phyloP scores from a whole-genome alignment of 2,888 invertebrate genomes.

The Spicauda simplicius region DNA sequence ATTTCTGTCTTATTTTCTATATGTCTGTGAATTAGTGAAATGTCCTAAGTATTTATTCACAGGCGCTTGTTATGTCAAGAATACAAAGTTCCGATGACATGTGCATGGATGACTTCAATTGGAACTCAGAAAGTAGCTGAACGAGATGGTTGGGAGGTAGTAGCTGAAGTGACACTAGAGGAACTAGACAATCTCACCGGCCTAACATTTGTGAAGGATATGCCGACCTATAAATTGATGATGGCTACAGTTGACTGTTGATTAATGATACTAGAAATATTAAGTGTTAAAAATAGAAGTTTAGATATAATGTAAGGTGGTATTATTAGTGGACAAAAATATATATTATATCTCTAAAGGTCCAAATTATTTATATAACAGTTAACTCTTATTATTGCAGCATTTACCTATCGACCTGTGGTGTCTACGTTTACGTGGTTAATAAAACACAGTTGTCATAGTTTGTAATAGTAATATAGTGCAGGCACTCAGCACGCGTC shows the following conservation, averaged over 20 bases:
- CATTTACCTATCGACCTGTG: no score
- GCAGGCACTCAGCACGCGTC: no score
- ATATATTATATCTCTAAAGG: no score
- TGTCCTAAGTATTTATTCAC: conserved; percentile 32
- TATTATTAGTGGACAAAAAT: no score
- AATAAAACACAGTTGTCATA: no score
- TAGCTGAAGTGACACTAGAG: conserved; percentile 43
- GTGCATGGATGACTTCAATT: conserved; percentile 50
- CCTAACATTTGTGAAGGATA: conserved; percentile 45
- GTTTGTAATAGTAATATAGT: no score
- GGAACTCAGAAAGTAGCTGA: conserved; percentile 51
- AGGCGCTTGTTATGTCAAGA: conserved; percentile 53
- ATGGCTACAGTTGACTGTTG: conserved; percentile 35
- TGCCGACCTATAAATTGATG: conserved; percentile 50
- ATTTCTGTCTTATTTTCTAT: no score
- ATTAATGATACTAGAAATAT: not conserved
- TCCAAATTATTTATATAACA: no score
- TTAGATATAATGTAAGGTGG: no score
- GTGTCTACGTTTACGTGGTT: no score
- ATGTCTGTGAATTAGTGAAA: not conserved
- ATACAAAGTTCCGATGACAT: conserved; percentile 48
- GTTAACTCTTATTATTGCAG: no score
- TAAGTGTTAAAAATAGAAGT: no score
- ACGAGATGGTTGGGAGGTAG: conserved; percentile 50
- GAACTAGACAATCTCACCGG: conserved; percentile 47